A percentile compares a stretch with the other conserved stretches of the same genome.
Evolutionary conservation across 2,888 invertebrate genomes (phyloP).

Genomic region (Sipunculus nudus): DNA sequence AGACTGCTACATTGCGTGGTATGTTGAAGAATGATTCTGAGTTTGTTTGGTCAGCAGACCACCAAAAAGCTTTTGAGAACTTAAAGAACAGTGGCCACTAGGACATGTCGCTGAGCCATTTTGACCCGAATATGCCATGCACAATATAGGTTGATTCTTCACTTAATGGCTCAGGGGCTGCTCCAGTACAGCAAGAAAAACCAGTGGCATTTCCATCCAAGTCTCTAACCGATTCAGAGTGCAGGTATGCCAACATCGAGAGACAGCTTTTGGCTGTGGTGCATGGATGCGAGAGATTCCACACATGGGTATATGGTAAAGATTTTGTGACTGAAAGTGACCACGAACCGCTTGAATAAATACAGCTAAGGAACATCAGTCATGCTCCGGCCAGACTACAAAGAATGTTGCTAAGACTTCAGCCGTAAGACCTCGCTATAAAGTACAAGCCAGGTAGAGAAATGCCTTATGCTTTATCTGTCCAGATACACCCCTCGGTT

Average conservation of each 20-base stretch:
- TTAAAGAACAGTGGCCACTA: too few relatives aligned
- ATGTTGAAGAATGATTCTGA: slow-evolving; percentile 17
- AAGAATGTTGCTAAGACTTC: slow-evolving; percentile 28
- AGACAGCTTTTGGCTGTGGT: slow-evolving; percentile 34
- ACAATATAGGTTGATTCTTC: slow-evolving; percentile 19
- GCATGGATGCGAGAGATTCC: slow-evolving; percentile 24
- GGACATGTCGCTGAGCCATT: slow-evolving; percentile 22
- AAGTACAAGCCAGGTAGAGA: slow-evolving; percentile 26
- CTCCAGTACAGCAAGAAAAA: slow-evolving; percentile 16
- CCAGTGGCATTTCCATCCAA: slow-evolving; percentile 24
- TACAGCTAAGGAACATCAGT: slow-evolving; percentile 23
- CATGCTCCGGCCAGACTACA: slow-evolving; percentile 25
- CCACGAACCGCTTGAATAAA: slow-evolving; percentile 30
- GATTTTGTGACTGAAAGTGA: slow-evolving; percentile 18
- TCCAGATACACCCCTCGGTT: too few relatives aligned
- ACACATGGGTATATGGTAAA: slow-evolving; percentile 25
- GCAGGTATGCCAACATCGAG: slow-evolving; percentile 29
- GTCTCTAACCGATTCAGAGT: slow-evolving; percentile 18
- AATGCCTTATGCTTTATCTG: slow-evolving; percentile 26
- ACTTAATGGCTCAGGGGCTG: slow-evolving; percentile 25
- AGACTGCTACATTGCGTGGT: slow-evolving; percentile 19
- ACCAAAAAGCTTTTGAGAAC: too few relatives aligned
- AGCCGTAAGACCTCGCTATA: slow-evolving; percentile 28
- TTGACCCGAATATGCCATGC: slow-evolving; percentile 6
- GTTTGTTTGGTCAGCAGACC: too few relatives aligned